These are phyloP conservation scores for Achatina immaculata DNA, from an alignment of 1,140 invertebrate genomes.

Conservation along the genomic window DNA sequence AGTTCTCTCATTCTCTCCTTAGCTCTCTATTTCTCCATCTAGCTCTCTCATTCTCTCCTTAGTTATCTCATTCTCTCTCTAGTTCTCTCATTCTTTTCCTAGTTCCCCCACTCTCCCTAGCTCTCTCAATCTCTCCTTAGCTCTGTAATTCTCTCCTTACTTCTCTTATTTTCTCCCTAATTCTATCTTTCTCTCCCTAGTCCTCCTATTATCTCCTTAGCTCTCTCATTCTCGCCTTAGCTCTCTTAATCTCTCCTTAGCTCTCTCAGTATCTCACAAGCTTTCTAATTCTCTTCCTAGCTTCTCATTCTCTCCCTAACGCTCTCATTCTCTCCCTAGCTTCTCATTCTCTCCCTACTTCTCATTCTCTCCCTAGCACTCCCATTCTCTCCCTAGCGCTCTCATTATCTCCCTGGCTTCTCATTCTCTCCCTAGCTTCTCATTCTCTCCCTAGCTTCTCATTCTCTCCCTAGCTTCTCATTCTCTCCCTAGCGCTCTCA, in stretches of 20 bases:
- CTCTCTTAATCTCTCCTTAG: neutral
- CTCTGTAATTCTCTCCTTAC: neutral
- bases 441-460: too few relatives aligned
- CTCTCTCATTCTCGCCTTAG: neutral
- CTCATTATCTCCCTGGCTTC: too few relatives aligned
- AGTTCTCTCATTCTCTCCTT: neutral
- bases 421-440: too few relatives aligned
- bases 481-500: neutral
- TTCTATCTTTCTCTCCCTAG: too few relatives aligned
- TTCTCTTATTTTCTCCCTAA: too few relatives aligned
- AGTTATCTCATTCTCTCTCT: neutral
- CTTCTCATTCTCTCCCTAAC: neutral
- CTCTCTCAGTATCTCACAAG: neutral
- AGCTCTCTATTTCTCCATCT: neutral
- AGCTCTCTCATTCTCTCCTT: neutral
- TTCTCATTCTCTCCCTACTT: neutral
- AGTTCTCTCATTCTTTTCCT: neutral
- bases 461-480: neutral
- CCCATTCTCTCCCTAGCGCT: too few relatives aligned
- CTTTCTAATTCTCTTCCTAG: neutral
- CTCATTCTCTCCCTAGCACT: too few relatives aligned
- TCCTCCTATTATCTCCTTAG: neutral
- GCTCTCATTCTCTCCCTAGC: neutral
- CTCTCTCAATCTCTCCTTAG: neutral
- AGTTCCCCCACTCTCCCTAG: neutral